Conservation (phyloP, 2,797 vertebrate species). For the Typhlichthys subterraneus region DNA sequence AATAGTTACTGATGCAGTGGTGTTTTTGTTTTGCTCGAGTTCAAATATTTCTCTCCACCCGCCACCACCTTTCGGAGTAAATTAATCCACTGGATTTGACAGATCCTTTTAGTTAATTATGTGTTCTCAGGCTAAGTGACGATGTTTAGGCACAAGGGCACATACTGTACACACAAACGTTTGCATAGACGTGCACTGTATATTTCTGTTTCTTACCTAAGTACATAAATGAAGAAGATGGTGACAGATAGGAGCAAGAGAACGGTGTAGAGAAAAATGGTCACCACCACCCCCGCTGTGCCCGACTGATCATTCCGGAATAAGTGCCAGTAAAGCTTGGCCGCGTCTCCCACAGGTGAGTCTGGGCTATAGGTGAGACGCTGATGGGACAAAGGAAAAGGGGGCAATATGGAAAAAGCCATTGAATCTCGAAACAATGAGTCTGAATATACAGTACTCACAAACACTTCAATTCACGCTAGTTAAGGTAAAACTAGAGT, state of each 20-base stretch:
- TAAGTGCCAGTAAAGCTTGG: conserved; percentile 93
- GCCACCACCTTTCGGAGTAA: no score
- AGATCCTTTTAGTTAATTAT: no score
- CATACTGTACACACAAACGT: no score
- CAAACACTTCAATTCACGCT: conserved; percentile 2
- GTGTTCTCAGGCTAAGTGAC: no score
- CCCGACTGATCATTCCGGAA: conserved; percentile 79
- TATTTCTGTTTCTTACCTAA: conserved; percentile 81
- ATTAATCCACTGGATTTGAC: no score
- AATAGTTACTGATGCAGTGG: no score
- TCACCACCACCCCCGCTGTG: conserved; percentile 82
- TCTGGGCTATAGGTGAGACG: conserved; percentile 77
- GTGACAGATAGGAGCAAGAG: conserved; percentile 83
- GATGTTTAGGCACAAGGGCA: no score
- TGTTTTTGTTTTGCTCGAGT: no score
- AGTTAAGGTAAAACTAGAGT: no score
- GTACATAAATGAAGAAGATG: conserved; percentile 83
- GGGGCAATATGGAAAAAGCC: not conserved
- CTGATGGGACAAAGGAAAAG: conserved; percentile 62
- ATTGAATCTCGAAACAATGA: not conserved
- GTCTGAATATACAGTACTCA: not conserved
- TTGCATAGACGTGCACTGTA: no score
- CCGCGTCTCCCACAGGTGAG: conserved; percentile 85
- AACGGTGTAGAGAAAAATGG: conserved; percentile 81
- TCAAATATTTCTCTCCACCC: no score